A percentile compares a stretch with the other conserved stretches of the same genome.
phyloP scores from a whole-genome alignment of 2,888 invertebrate genomes.

The Sarcophaga carnaria region DNA sequence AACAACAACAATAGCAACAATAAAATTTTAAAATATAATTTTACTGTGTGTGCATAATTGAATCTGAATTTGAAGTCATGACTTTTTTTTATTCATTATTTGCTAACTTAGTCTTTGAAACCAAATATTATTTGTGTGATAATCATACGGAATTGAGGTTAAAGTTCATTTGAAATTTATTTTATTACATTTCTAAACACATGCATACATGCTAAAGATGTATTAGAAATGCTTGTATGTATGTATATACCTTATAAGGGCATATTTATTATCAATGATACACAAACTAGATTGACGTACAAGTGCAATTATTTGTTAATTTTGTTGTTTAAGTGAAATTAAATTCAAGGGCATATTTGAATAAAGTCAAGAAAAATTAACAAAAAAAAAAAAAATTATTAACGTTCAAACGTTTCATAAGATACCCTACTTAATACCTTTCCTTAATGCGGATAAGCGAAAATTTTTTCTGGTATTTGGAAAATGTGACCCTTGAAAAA shows the following conservation, averaged over 20 bases:
- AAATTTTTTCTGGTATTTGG: no score
- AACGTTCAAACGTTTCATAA: no score
- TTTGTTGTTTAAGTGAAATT: no score
- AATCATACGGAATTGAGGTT: background rate
- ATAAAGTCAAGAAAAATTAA: no score
- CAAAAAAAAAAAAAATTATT: no score
- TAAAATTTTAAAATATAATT: background rate
- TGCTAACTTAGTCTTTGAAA: background rate
- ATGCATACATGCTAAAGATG: background rate
- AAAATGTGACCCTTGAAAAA: no score
- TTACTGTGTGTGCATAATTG: background rate
- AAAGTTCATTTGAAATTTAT: slow-evolving; percentile 7
- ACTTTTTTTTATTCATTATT: slow-evolving; percentile 19
- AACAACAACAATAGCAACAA: background rate
- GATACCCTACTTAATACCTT: no score
- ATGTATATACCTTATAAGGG: background rate
- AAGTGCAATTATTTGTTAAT: no score
- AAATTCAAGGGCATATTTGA: no score
- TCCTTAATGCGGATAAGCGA: no score
- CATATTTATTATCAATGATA: no score
- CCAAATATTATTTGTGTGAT: slow-evolving; percentile 8
- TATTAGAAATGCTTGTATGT: background rate
- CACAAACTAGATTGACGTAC: no score
- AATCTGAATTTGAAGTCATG: background rate
- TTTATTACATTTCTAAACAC: background rate